Percentiles rank a stretch among this genome's conserved stretches.
phyloP scores from a whole-genome alignment of 1,140 invertebrate genomes.

The Condylostylus longicornis region DNA sequence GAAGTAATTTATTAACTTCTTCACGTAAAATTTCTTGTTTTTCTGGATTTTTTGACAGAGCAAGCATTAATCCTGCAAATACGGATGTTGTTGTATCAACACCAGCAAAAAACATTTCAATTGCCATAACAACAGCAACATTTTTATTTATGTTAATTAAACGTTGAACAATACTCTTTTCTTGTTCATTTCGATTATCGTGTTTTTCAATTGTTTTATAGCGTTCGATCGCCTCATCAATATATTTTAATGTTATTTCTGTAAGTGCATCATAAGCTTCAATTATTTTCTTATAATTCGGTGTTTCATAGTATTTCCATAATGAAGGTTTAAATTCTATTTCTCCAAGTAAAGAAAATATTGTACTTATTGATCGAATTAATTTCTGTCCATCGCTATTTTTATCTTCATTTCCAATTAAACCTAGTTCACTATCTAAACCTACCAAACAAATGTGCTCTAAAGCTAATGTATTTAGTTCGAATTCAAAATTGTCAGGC shows the following conservation, averaged over 20 bases:
- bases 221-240: conserved; percentile 13
- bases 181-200: conserved; percentile 1
- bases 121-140: conserved; percentile 44
- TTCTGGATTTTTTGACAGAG: conserved; percentile 52
- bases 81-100: conserved; percentile 44
- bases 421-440: conserved; percentile 47
- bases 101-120: conserved; percentile 56
- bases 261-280: conserved; percentile 30
- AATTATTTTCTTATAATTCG: conserved; percentile 39
- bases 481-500: conserved; percentile 39
- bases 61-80: conserved; percentile 10
- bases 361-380: conserved; percentile 41
- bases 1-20: conserved; percentile 46
- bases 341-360: conserved; percentile 41
- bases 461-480: conserved; percentile 52
- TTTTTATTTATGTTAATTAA: conserved; percentile 41
- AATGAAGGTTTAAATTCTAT: conserved; percentile 45
- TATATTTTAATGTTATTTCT: conserved; percentile 17
- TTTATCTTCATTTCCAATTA: conserved; percentile 21
- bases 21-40: conserved; percentile 53
- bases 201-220: conserved; percentile 11
- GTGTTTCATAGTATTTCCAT: conserved; percentile 44
- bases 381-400: conserved; percentile 39
- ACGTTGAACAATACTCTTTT: conserved; percentile 40
- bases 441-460: conserved; percentile 54